Evolutionary conservation across 35 echinoderm and acorn worm genomes (phyloP).

Genomic region (Chiridota heheva): DNA sequence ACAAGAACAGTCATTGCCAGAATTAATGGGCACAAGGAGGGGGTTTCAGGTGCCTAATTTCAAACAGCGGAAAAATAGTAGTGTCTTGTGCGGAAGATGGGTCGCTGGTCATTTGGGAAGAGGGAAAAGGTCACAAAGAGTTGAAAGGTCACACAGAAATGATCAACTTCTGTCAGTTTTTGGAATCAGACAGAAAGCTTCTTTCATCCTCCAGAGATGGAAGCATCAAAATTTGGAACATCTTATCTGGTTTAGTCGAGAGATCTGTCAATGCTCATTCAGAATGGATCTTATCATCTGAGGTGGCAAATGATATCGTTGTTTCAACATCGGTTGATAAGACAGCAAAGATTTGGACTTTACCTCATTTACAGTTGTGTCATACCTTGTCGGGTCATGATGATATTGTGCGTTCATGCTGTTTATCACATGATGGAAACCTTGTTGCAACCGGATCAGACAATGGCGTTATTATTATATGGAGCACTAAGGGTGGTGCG

Average conservation of each 20-base stretch:
- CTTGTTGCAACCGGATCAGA: constrained; percentile 69
- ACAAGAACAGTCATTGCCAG: not conserved
- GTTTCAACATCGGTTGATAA: constrained; percentile 74
- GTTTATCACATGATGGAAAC: constrained; percentile 55
- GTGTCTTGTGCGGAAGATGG: constrained; percentile 24
- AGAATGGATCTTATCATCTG: constrained; percentile 79
- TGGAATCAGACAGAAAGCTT: constrained; percentile 3
- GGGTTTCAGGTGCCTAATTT: constrained; percentile 32
- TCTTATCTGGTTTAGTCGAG: constrained; percentile 2
- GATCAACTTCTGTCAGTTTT: constrained; percentile 34
- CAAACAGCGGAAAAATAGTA: constrained; percentile 33
- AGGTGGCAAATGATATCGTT: constrained; percentile 64
- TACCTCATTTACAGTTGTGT: constrained; percentile 12
- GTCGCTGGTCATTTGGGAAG: constrained; percentile 27
- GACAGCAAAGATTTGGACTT: constrained; percentile 77
- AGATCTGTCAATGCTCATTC: constrained; percentile 42
- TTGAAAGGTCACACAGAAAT: constrained; percentile 47
- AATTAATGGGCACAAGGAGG: constrained; percentile 18
- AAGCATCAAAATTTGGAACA: constrained; percentile 55
- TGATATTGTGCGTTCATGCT: constrained; percentile 61
- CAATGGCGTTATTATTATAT: constrained; percentile 59
- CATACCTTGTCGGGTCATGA: constrained; percentile 57
- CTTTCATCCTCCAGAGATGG: constrained; percentile 15
- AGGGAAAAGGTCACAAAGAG: constrained; percentile 2
- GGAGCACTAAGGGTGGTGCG: constrained; percentile 42